Percentiles rank a stretch among this genome's conserved stretches.
Evolutionary conservation across 2,888 invertebrate species (phyloP).

Genomic region (Cynaeus angustus): DNA sequence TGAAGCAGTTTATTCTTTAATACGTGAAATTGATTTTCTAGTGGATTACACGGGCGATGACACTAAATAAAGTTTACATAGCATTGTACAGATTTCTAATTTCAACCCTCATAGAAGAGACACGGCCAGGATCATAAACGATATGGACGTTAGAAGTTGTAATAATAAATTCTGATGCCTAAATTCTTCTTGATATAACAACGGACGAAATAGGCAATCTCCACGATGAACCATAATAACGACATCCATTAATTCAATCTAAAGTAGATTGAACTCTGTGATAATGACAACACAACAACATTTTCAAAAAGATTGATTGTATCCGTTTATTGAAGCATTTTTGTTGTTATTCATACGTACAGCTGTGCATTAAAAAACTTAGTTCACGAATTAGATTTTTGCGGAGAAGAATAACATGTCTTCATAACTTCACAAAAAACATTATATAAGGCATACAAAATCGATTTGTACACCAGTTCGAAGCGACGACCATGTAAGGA

Average conservation of each 20-base stretch:
- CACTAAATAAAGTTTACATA: no score
- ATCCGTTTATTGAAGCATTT: not conserved
- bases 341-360: not conserved
- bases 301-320: conserved; percentile 14
- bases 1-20: no score
- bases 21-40: no score
- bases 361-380: no score
- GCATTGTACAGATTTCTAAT: no score
- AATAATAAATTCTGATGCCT: conserved; percentile 14
- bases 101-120: no score
- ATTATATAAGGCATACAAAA: conserved; percentile 20
- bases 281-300: not conserved
- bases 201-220: conserved; percentile 11
- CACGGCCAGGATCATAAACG: no score
- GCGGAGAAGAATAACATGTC: no score
- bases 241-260: conserved; percentile 17
- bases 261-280: conserved; percentile 15
- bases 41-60: no score
- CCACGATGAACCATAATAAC: conserved; percentile 10
- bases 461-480: conserved; percentile 5
- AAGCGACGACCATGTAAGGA: no score
- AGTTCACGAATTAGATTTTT: not conserved
- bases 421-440: not conserved
- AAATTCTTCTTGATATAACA: not conserved
- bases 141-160: no score